phyloP scores from a whole-genome alignment of 2,113 vertebrate species.

The Aythya baeri region DNA sequence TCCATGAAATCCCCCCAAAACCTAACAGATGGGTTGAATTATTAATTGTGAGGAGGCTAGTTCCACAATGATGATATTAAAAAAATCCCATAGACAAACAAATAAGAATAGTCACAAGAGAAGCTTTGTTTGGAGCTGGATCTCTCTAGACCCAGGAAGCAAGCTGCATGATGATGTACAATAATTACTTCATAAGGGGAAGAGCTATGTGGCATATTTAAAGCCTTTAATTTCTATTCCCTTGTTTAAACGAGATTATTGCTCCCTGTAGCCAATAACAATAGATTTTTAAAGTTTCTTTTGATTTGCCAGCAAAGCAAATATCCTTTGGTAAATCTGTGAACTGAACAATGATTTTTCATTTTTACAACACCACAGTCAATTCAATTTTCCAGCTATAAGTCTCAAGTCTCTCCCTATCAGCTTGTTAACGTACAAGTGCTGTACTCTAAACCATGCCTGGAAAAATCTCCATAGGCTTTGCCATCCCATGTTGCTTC shows the following conservation, averaged over 20 bases:
- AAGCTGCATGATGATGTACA: not conserved
- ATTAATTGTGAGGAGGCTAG: not conserved
- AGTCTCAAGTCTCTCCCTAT: conserved; percentile 41
- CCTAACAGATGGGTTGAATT: not conserved
- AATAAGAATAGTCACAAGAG: not conserved
- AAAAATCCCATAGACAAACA: not conserved
- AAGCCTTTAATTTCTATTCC: conserved; percentile 21
- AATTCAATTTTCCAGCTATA: conserved; percentile 54
- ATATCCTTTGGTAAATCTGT: conserved; percentile 29
- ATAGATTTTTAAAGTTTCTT: not conserved
- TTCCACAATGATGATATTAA: not conserved
- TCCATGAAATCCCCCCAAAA: not conserved
- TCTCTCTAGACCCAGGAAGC: not conserved
- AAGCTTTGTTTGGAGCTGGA: not conserved
- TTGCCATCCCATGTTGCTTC: not conserved
- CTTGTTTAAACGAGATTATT: conserved; percentile 36
- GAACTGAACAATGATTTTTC: conserved; percentile 43
- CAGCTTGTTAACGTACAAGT: conserved; percentile 24
- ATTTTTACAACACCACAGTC: conserved; percentile 36
- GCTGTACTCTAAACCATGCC: not conserved
- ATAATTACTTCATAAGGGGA: not conserved
- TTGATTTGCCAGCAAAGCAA: conserved; percentile 24
- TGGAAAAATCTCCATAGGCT: not conserved
- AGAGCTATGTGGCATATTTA: not conserved
- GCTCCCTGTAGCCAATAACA: not conserved